A percentile compares a stretch with the other conserved stretches of the same genome.
phyloP scores from a whole-genome alignment of 53 echinoderm and acorn worm species.

The Paracentrotus lividus region DNA sequence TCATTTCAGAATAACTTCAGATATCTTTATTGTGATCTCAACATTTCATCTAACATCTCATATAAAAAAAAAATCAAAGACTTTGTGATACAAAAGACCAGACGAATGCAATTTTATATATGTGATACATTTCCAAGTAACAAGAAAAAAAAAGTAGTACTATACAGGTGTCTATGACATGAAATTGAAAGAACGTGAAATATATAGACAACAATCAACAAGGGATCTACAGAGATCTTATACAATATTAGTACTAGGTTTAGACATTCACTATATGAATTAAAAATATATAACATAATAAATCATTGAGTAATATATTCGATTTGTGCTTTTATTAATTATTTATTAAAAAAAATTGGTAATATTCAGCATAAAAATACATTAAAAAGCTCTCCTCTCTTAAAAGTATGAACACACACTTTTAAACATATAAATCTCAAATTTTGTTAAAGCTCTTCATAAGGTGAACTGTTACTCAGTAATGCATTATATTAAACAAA shows the following conservation, averaged over 20 bases:
- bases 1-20: background rate
- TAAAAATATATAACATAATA: background rate
- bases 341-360: background rate
- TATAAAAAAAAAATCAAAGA: conserved; percentile 7
- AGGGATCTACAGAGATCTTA: background rate
- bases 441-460: too few relatives aligned
- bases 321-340: background rate
- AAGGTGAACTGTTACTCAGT: too few relatives aligned
- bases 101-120: background rate
- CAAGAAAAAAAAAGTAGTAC: background rate
- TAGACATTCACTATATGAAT: background rate
- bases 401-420: background rate
- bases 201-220: background rate
- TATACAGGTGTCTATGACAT: background rate
- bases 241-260: background rate
- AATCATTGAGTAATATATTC: background rate
- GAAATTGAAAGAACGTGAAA: background rate
- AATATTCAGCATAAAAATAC: background rate
- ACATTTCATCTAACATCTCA: background rate
- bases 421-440: too few relatives aligned
- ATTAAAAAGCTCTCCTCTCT: background rate
- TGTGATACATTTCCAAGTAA: background rate
- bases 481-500: background rate
- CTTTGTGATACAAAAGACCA: background rate
- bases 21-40: conserved; percentile 33